These are phyloP conservation scores for Lepilemur ruficaudatus DNA, from an alignment of 2,797 vertebrate genomes.

Conservation along the genomic window DNA sequence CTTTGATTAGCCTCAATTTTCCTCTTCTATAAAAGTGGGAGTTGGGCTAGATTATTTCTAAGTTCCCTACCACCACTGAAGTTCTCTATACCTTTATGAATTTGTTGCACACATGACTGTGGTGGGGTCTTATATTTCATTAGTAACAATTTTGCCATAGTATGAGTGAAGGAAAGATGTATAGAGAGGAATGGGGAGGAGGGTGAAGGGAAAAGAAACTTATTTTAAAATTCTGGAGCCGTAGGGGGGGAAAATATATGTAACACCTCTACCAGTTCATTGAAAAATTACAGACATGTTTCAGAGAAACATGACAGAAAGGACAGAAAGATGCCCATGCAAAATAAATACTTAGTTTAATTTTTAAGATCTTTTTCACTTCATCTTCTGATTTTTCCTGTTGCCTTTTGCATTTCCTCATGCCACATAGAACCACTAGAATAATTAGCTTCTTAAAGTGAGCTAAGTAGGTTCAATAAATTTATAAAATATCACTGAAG, in stretches of 20 bases:
- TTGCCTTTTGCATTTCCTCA: conserved; percentile 5
- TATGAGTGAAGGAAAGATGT: not conserved
- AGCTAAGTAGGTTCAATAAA: not conserved
- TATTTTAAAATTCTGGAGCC: not conserved
- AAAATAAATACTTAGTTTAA: not conserved
- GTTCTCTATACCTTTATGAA: not conserved
- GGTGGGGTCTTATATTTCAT: not conserved
- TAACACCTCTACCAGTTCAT: not conserved
- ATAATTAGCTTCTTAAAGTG: not conserved
- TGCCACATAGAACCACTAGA: not conserved
- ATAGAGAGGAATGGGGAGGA: not conserved
- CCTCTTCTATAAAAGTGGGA: not conserved
- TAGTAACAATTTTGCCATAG: not conserved
- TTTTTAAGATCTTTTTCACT: conserved; percentile 29
- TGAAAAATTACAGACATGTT: conserved; percentile 2
- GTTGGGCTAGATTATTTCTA: not conserved
- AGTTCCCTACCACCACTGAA: not conserved
- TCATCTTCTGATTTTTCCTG: conserved; percentile 10
- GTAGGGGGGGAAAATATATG: not conserved
- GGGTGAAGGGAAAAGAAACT: not conserved
- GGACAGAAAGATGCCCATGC: not conserved
- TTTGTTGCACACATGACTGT: not conserved
- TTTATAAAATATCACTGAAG: conserved; percentile 10
- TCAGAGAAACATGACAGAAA: not conserved
- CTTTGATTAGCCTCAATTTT: not conserved